Evolutionary conservation across 2,888 invertebrate species (phyloP).

Genomic region (Caenorhabditis sp.): DNA sequence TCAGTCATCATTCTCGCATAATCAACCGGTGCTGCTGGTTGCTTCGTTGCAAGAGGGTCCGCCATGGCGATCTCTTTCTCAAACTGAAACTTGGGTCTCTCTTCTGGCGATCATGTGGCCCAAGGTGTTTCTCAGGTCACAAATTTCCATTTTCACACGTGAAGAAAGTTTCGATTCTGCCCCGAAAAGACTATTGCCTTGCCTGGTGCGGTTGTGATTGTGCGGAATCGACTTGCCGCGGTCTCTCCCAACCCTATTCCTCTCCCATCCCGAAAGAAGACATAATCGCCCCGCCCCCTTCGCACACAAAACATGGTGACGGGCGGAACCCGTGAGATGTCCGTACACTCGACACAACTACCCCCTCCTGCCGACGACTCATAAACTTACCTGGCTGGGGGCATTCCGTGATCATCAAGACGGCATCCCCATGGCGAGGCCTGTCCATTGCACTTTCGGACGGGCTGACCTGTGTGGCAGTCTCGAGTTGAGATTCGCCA

Average conservation of each 20-base stretch:
- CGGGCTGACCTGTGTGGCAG: slow-evolving; percentile 89
- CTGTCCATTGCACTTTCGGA: slow-evolving; percentile 88
- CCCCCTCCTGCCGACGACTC: slow-evolving; percentile 84
- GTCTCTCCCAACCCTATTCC: no score
- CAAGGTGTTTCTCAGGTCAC: slow-evolving; percentile 58
- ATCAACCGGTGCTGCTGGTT: no score
- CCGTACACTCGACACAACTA: slow-evolving; percentile 26
- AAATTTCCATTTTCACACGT: slow-evolving; percentile 67
- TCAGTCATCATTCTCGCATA: slow-evolving; percentile 34
- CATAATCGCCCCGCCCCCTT: slow-evolving; percentile 41
- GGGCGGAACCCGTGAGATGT: slow-evolving; percentile 29
- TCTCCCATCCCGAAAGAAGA: no score
- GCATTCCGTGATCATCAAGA: slow-evolving; percentile 88
- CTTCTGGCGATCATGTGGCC: slow-evolving; percentile 38
- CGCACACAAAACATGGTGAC: slow-evolving; percentile 11
- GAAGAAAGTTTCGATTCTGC: slow-evolving; percentile 70
- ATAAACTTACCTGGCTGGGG: slow-evolving; percentile 89
- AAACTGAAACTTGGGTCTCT: no score
- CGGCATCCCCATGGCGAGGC: slow-evolving; percentile 88
- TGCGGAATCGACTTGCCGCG: slow-evolving; percentile 39
- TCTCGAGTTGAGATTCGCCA: slow-evolving; percentile 87
- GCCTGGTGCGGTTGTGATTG: not conserved
- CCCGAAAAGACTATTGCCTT: slow-evolving; percentile 15
- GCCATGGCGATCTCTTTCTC: no score
- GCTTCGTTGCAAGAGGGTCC: not conserved